These are phyloP conservation scores for Heloderma charlesbogerti DNA, from an alignment of 2,113 vertebrate species.

Conservation along the genomic window DNA sequence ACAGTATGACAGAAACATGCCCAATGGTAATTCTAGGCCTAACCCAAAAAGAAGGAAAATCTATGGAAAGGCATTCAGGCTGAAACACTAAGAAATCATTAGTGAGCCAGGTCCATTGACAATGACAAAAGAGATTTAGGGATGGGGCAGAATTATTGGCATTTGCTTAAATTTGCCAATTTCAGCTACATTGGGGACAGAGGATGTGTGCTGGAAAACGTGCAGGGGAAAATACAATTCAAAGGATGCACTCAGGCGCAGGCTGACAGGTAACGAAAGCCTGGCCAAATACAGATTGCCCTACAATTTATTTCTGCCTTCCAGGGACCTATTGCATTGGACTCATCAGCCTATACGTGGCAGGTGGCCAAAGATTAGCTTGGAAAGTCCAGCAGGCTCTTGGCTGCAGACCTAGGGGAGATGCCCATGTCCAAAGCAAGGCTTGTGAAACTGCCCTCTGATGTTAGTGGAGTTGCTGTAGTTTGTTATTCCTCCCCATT, in stretches of 20 bases:
- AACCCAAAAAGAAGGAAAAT: slow-evolving; percentile 84
- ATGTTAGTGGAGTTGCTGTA: not conserved
- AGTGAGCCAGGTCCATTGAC: slow-evolving; percentile 71
- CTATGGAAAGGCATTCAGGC: slow-evolving; percentile 75
- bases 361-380: not conserved
- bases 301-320: not conserved
- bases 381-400: not conserved
- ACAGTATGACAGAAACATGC: slow-evolving; percentile 64
- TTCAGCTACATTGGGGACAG: slow-evolving; percentile 18
- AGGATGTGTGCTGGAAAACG: slow-evolving; percentile 21
- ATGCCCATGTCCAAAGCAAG: not conserved
- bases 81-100: slow-evolving; percentile 78
- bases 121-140: slow-evolving; percentile 71
- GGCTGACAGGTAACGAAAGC: not conserved
- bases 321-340: not conserved
- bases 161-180: slow-evolving; percentile 73
- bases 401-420: accelerated
- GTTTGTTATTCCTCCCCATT: not conserved
- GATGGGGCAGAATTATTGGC: slow-evolving; percentile 67
- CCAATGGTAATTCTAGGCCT: slow-evolving; percentile 62
- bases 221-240: slow-evolving; percentile 17
- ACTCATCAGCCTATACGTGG: accelerated
- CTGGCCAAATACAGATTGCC: not conserved
- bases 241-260: accelerated
- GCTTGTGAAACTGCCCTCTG: not conserved